These are phyloP conservation scores for Pelusios castaneus DNA, from an alignment of 2,113 vertebrate species.

Conservation along the genomic window DNA sequence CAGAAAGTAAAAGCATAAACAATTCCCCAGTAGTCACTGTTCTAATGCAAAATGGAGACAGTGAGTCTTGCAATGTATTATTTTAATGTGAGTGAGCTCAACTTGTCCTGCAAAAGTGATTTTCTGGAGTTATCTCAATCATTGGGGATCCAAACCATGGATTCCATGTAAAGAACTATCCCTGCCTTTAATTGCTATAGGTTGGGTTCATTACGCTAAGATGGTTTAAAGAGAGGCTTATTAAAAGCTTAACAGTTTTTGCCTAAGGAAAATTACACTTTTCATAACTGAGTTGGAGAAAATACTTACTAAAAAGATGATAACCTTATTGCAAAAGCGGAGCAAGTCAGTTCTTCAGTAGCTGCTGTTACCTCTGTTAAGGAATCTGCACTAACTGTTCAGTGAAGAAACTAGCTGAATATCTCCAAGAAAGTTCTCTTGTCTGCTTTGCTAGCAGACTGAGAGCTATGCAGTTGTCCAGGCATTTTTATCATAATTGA, in stretches of 20 bases:
- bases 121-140: not conserved
- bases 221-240: not conserved
- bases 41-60: rapidly evolving
- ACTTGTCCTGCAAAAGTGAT: not conserved
- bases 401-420: not conserved
- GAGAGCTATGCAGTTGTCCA: not conserved
- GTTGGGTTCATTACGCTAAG: not conserved
- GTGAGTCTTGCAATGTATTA: not conserved
- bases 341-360: not conserved
- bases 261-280: not conserved
- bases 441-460: not conserved
- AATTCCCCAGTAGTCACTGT: not conserved
- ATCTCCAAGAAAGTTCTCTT: not conserved
- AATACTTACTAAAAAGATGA: not conserved
- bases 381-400: not conserved
- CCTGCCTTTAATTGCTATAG: not conserved
- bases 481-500: not conserved
- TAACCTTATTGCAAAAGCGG: not conserved
- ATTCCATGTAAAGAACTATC: not conserved
- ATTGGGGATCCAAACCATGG: not conserved
- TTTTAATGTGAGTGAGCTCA: not conserved
- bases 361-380: not conserved
- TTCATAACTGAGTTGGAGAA: not conserved
- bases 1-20: not conserved
- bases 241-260: not conserved